Evolutionary conservation across 2,888 invertebrate species (phyloP), one percentile per base, ranked within the genome.

Genomic region (Melolontha melolontha): DNA sequence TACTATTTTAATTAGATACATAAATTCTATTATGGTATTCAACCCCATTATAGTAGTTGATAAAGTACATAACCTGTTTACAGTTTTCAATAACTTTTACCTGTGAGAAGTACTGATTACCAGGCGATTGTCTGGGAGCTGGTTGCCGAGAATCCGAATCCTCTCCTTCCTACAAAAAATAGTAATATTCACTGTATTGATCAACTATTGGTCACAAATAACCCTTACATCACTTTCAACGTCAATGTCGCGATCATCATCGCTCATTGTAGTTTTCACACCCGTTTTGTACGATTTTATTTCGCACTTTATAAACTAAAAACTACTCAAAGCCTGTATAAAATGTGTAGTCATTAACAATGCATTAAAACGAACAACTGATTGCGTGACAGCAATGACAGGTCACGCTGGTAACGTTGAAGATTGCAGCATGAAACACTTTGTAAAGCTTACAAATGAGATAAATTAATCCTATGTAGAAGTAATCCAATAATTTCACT

Each of bases 231-330:
- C 96, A 87, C 96, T 96, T 87, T 96, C 95, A 80, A 95, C 93
- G 84, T 96, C 96, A 84, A 96, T 94, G 84, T 96, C 96, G 79
- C 94, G 89, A 84, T 96, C 96, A 85, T 96, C 96, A 85, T 96
- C 96, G 84, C 96, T 96, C 95, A 96, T 96, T 79, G 76, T 84
- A 70, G 57, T 70, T 70, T 71, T 70, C 54, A 70, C 69, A 71
- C 72, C 74, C 73, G 64, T 64, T 64, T 64, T 50, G 50, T 64
- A 52, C 14, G 50, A 64, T 64, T 64, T 49, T 64, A 59, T 59
- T 59, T 59, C 16, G 44, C 59, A 59, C 59, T 29, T 34, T 47
- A 27, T 59, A 47, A 47, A 59, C 11, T 5, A 27, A 47, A 59
- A 59, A 59, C 27, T 44, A 59, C 44, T 44, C 41, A 44, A 7